Evolutionary conservation across 2,888 invertebrate genomes (phyloP).

Genomic region (Erynnis tages): DNA sequence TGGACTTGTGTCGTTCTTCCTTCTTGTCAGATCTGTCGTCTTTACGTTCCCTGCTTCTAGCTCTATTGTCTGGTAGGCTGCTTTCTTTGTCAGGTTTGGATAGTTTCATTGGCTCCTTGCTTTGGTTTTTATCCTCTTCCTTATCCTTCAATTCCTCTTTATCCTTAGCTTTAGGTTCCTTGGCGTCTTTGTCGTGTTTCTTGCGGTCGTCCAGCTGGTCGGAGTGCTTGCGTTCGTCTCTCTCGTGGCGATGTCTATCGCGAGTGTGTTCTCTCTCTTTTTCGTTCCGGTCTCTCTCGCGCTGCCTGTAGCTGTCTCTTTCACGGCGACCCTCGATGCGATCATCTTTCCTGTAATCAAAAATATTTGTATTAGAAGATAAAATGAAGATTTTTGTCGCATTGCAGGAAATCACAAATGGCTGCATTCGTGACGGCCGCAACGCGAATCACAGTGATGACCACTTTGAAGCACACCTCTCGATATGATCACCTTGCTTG

Average conservation of each 20-base stretch:
- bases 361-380: not conserved
- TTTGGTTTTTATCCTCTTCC: conserved; percentile 8
- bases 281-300: conserved; percentile 42
- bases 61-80: conserved; percentile 12
- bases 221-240: conserved; percentile 32
- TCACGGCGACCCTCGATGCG: conserved; percentile 44
- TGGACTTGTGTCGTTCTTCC: not conserved
- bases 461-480: too few relatives aligned
- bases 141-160: conserved; percentile 29
- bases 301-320: conserved; percentile 36
- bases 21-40: conserved; percentile 11
- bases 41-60: conserved; percentile 29
- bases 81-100: not conserved
- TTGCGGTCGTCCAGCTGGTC: conserved; percentile 30
- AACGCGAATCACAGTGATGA: too few relatives aligned
- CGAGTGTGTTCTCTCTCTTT: conserved; percentile 32
- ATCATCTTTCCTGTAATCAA: conserved; percentile 48
- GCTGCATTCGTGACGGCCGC: too few relatives aligned
- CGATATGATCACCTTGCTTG: too few relatives aligned
- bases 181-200: conserved; percentile 29
- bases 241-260: conserved; percentile 36
- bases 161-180: conserved; percentile 4
- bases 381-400: too few relatives aligned
- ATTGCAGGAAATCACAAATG: too few relatives aligned
- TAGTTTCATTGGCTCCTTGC: not conserved